Conservation (phyloP, 2,113 vertebrate genomes). For the Rhadina sibilatrix region DNA sequence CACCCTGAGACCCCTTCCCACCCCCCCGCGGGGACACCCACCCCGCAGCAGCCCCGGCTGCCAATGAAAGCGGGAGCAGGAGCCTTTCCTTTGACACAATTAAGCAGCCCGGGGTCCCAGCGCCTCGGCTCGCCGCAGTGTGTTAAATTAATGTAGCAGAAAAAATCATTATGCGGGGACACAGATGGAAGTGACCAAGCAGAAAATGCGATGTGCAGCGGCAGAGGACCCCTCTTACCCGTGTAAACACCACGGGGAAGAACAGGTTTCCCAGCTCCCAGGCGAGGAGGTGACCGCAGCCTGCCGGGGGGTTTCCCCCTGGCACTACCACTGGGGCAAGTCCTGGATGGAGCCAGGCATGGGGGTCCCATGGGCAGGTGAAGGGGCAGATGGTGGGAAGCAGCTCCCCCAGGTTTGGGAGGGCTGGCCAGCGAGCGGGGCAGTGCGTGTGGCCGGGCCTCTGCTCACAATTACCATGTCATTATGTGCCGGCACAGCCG, state of each 20-base stretch:
- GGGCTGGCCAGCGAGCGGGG: neutral
- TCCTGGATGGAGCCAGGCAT: rapidly evolving
- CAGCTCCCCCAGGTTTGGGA: neutral
- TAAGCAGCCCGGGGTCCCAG: constrained; percentile 75
- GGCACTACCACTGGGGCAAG: rapidly evolving
- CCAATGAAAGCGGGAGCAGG: constrained; percentile 21
- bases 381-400: neutral
- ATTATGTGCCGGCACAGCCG: constrained; percentile 56
- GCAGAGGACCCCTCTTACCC: constrained; percentile 75
- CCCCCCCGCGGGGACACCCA: neutral
- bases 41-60: neutral
- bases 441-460: constrained; percentile 33
- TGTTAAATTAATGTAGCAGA: constrained; percentile 85
- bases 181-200: constrained; percentile 85
- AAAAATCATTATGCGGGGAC: constrained; percentile 83
- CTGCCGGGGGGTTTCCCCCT: neutral
- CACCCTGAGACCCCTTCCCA: neutral
- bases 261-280: constrained; percentile 39
- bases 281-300: neutral
- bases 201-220: constrained; percentile 73
- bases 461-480: constrained; percentile 32
- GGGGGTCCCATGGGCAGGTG: neutral
- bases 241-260: constrained; percentile 62
- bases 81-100: constrained; percentile 72
- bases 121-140: constrained; percentile 71